Conservation (phyloP, 1,140 invertebrate species). For the Drosophila quadrilineata region DNA sequence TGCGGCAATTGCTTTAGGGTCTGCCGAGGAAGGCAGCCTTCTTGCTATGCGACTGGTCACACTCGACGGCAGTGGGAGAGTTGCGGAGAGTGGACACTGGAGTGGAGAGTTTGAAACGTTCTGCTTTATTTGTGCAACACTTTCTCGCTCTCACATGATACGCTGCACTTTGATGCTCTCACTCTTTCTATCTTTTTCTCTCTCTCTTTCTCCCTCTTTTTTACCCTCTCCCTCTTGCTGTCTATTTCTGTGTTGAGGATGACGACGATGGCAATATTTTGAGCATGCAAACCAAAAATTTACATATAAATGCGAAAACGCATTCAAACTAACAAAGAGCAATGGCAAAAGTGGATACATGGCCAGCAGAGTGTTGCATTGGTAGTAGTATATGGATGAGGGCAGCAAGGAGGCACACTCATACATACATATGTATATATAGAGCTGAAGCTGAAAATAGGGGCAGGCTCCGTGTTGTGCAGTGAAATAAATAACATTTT, state of each 20-base stretch:
- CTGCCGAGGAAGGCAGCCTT: conserved; percentile 6
- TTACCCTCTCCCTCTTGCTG: too few relatives aligned
- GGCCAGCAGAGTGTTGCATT: neutral
- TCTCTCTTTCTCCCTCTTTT: too few relatives aligned
- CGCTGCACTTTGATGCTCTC: too few relatives aligned
- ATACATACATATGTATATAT: neutral
- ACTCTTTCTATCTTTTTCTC: too few relatives aligned
- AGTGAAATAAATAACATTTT: conserved; percentile 76
- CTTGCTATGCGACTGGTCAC: conserved; percentile 17
- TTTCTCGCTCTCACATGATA: too few relatives aligned
- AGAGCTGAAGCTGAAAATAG: conserved; percentile 48
- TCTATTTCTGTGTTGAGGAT: too few relatives aligned
- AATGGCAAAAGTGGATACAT: neutral
- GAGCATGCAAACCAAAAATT: conserved; percentile 76
- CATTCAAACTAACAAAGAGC: conserved; percentile 74
- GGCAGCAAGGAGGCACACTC: conserved; percentile 17
- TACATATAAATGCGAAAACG: conserved; percentile 80
- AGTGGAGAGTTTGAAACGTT: conserved; percentile 35
- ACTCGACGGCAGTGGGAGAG: too few relatives aligned
- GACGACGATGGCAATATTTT: conserved; percentile 67
- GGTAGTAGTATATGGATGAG: conserved; percentile 34
- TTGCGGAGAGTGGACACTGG: too few relatives aligned
- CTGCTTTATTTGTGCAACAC: conserved; percentile 35
- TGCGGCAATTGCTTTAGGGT: conserved; percentile 12
- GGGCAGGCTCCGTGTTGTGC: conserved; percentile 55